These are phyloP conservation scores for Lordiphosa stackelbergi DNA, from an alignment of 1,140 invertebrate species.

Conservation along the genomic window DNA sequence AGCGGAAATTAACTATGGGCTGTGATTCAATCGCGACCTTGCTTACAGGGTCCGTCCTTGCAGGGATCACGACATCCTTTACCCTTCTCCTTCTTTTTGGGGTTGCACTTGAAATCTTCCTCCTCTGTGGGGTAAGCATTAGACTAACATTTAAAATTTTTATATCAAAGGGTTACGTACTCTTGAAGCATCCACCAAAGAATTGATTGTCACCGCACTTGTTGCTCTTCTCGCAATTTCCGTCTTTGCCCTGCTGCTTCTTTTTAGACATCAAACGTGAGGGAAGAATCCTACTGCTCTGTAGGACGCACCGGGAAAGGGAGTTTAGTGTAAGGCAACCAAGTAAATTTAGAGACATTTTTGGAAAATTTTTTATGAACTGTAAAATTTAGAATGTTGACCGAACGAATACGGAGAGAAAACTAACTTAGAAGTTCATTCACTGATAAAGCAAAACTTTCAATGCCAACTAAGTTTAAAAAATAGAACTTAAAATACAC, in stretches of 20 bases:
- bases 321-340: neutral
- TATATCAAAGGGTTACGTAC: constrained; percentile 13
- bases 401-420: neutral
- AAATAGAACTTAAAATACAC: too few relatives aligned
- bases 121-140: neutral
- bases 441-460: neutral
- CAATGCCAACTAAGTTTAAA: neutral
- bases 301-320: neutral
- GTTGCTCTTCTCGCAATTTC: constrained; percentile 12
- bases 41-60: constrained; percentile 28
- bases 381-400: neutral
- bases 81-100: constrained; percentile 4
- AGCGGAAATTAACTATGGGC: neutral
- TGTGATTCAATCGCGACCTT: constrained; percentile 5
- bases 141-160: too few relatives aligned
- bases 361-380: neutral
- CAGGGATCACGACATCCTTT: constrained; percentile 24
- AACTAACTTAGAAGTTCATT: neutral
- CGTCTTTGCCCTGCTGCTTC: constrained; percentile 4
- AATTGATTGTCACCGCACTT: constrained; percentile 18
- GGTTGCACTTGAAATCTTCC: neutral
- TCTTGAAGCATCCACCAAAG: constrained; percentile 28
- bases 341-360: constrained; percentile 1
- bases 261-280: constrained; percentile 18
- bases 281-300: neutral